phyloP scores from a whole-genome alignment of 2,797 vertebrate genomes.

The Buceros bicornis region DNA sequence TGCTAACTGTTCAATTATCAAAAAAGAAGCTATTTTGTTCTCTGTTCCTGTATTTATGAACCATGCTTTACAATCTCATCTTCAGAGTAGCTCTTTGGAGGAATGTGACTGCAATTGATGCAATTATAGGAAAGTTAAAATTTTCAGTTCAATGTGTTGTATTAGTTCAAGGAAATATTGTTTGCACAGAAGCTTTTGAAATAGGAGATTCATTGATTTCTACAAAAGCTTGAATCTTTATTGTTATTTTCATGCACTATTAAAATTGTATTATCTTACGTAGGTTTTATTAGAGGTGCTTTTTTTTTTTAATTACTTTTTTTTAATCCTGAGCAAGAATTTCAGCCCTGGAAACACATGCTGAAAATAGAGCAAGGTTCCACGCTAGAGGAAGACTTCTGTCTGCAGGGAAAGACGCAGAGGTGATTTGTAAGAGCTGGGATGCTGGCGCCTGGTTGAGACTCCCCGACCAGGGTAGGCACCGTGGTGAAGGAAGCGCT shows the following conservation, averaged over 20 bases:
- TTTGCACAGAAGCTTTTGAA: conserved; percentile 13
- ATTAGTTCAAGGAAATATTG: conserved; percentile 12
- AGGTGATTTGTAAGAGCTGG: not conserved
- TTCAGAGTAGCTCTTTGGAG: not conserved
- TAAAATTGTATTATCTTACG: conserved; percentile 58
- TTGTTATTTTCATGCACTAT: conserved; percentile 52
- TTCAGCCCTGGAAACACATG: conserved; percentile 13
- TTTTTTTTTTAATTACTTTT: conserved; percentile 21
- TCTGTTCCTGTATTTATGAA: conserved; percentile 60
- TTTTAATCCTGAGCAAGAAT: not conserved
- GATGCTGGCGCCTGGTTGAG: not conserved
- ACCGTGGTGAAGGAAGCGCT: not conserved
- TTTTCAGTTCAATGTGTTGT: conserved; percentile 38
- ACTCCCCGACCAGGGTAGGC: not conserved
- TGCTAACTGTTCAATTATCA: conserved; percentile 83
- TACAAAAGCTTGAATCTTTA: conserved; percentile 19
- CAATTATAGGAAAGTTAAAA: conserved; percentile 37
- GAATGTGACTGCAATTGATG: conserved; percentile 5
- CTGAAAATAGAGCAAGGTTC: not conserved
- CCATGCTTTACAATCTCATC: not conserved
- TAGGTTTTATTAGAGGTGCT: conserved; percentile 63
- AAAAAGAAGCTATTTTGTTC: conserved; percentile 62
- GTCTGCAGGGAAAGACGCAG: not conserved
- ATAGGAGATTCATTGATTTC: conserved; percentile 55
- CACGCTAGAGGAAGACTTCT: not conserved